These are phyloP conservation scores for Crenichthys baileyi DNA, from an alignment of 2,797 vertebrate genomes.

Conservation along the genomic window DNA sequence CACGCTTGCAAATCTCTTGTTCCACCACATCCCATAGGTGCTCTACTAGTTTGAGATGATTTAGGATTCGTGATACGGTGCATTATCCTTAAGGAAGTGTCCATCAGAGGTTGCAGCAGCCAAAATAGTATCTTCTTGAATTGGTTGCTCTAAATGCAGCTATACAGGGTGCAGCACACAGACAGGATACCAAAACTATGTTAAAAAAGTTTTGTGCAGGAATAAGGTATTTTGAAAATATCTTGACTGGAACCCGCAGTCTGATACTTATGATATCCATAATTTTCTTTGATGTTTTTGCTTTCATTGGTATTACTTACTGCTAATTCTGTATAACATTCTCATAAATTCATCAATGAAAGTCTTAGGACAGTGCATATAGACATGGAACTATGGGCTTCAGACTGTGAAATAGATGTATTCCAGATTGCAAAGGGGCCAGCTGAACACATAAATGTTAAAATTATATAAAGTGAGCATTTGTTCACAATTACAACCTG, in stretches of 20 bases:
- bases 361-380: not conserved
- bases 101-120: not conserved
- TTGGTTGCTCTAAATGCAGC: not conserved
- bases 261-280: not conserved
- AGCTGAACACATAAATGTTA: not conserved
- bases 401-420: not conserved
- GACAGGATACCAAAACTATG: not conserved
- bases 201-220: not conserved
- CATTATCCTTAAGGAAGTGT: not conserved
- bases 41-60: not conserved
- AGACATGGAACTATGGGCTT: not conserved
- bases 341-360: not conserved
- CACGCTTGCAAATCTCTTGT: not conserved
- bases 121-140: not conserved
- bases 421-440: not conserved
- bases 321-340: not conserved
- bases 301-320: not conserved
- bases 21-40: not conserved
- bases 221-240: not conserved
- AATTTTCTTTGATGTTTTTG: not conserved
- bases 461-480: not conserved
- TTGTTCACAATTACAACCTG: not conserved
- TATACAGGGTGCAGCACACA: not conserved
- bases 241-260: not conserved
- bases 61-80: not conserved